Base-by-base conservation (phyloP, 2,797 vertebrate genomes). In the Crocidura indochinensis region DNA sequence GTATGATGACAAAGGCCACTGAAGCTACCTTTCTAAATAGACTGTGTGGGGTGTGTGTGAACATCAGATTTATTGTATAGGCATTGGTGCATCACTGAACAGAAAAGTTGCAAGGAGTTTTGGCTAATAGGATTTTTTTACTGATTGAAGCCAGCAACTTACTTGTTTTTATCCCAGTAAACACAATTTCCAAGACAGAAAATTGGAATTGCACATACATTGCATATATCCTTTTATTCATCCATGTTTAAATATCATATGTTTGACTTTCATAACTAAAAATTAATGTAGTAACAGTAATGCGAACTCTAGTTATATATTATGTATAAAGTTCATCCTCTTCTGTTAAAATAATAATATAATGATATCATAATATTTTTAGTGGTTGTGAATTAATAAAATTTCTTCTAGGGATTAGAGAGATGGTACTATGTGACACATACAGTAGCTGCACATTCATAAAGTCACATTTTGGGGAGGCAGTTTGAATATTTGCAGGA, bases 61-160 rank as follows among this genome's bases (percentile, higher is more conserved):
- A 81, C 20, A 71, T 60, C 67, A 90, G 94, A 96, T 95, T 95
- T 96, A 95, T 92, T 78, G 72, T 46, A 29, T 6, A 91, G 89
- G 90, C 91, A 72, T 6, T 22, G 72, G 76, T 84, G 77, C 27
- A 87, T 95, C 93, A 67, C 26, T 0, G 4, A 90, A 60, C 65
- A 79, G 62, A 88, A 29, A 76, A 6, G 62, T 65, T 86, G 62
- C 17, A 53, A 86, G 90, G 91, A 46, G n/a, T 91, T 95, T 78
- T 95, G 83, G 94, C 84, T 93, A 96, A 75, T 76, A 60, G 56
- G 29, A 17, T 22, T 69, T 87, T 2, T 84, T 81, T 0, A 10
- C 53, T 38, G 12, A 47, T 88, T 94, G 5, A 79, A 91, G 10
- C 81, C 87, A 86, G 31, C 81, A 95, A 83, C 49, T 26, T 1